A percentile compares a stretch with the other conserved stretches of the same genome.
Conservation (phyloP, 2,888 invertebrate species). For the Auanema freiburgensis region DNA sequence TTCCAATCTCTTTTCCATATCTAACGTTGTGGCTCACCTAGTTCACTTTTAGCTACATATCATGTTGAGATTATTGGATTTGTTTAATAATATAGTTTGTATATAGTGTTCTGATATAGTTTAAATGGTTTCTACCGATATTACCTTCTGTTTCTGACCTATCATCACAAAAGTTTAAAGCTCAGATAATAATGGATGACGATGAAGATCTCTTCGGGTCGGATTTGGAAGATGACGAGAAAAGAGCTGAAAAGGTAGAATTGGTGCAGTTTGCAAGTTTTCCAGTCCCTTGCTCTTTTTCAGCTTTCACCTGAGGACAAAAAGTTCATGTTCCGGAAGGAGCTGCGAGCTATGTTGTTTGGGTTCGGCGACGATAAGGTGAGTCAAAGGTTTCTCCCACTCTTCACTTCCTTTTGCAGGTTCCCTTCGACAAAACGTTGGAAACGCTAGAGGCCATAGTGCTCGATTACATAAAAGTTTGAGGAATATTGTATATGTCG, state of each 20-base stretch:
- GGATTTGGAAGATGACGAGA: slow-evolving; percentile 40
- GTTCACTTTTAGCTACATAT: no score
- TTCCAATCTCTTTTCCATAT: no score
- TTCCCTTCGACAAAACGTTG: slow-evolving; percentile 94
- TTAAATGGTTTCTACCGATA: no score
- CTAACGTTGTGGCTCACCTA: no score
- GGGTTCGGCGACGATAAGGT: slow-evolving; percentile 98
- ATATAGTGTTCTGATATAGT: no score
- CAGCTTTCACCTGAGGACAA: slow-evolving; percentile 33
- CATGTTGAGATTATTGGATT: no score
- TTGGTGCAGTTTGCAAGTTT: neutral
- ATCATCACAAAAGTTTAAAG: no score
- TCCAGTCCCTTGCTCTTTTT: neutral
- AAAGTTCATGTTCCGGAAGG: slow-evolving; percentile 70
- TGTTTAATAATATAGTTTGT: no score
- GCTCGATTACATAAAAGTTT: slow-evolving; percentile 77
- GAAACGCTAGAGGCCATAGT: slow-evolving; percentile 95
- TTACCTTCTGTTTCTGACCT: no score
- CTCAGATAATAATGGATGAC: slow-evolving; percentile 34
- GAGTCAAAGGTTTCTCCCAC: neutral
- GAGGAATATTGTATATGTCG: slow-evolving; percentile 62
- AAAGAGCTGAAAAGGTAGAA: slow-evolving; percentile 25
- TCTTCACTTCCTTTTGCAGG: slow-evolving; percentile 31
- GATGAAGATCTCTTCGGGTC: slow-evolving; percentile 48
- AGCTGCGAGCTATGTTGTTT: slow-evolving; percentile 93